Conservation (phyloP, 1,140 invertebrate species). For the Drosophila jambulina region DNA sequence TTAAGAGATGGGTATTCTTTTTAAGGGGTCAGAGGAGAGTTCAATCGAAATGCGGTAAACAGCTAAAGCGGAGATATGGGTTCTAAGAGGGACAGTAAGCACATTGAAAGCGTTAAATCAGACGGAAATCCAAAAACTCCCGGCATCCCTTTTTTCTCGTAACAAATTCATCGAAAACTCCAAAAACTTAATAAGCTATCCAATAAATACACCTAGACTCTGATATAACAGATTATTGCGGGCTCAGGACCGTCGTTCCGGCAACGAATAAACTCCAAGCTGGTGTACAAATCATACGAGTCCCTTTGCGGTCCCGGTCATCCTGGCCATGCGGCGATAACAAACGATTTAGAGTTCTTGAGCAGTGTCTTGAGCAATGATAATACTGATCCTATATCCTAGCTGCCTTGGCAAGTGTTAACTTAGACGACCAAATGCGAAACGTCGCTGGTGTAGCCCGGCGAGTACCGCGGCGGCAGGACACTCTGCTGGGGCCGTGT, state of each 20-base stretch:
- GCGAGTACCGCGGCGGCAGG: conserved; percentile 87
- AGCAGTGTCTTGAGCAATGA: conserved; percentile 56
- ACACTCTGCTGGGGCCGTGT: conserved; percentile 80
- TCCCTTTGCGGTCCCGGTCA: conserved; percentile 20
- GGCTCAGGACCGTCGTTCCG: conserved; percentile 13
- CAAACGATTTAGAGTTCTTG: conserved; percentile 28
- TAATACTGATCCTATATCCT: conserved; percentile 28
- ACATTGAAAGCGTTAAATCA: conserved; percentile 37
- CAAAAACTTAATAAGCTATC: conserved; percentile 65
- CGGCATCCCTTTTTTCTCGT: conserved; percentile 1
- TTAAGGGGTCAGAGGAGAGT: conserved; percentile 4
- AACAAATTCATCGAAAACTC: conserved; percentile 59
- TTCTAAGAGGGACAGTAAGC: conserved; percentile 39
- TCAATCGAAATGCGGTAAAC: conserved; percentile 7
- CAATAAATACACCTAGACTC: conserved; percentile 50
- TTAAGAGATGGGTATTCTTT: neutral
- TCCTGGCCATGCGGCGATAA: conserved; percentile 26
- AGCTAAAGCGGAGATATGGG: conserved; percentile 46
- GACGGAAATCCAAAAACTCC: conserved; percentile 3
- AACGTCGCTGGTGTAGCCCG: conserved; percentile 89
- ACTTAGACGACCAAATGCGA: conserved; percentile 89
- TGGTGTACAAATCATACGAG: neutral
- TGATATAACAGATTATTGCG: conserved; percentile 51
- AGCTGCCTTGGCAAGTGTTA: conserved; percentile 60
- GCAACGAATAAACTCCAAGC: neutral